Evolutionary conservation across 2,797 vertebrate species (phyloP), one percentile per base, ranked within the genome.

Genomic region (Pangasius mekongensis): DNA sequence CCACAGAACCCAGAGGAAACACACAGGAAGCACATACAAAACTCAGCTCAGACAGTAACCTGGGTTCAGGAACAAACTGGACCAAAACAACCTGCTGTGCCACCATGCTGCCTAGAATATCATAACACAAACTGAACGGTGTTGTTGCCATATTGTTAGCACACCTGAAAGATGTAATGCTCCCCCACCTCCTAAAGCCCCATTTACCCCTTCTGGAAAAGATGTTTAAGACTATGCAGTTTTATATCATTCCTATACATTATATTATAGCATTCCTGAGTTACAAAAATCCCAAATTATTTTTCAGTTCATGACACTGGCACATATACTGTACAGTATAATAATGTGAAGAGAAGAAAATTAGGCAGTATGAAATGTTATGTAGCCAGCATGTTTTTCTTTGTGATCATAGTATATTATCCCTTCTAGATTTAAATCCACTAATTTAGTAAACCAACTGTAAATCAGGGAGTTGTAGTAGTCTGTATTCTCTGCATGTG

Each of bases 161-260:
- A 73, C 69, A 73, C 36, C 13, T 73, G 36, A 43, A 73, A 73
- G 18, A 73, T 69, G 30, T 39, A 71, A 39, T 73, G 36, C 36
- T 43, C 20, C 6, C 67, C 33, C 30, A 66, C 18, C 13, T 30
- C n/a, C 13, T 30, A 8, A 47, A 47, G 43, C 7, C 43, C 43
- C 43, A 66, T 66, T 69, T 69, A 69, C n/a, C 64, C 64, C n/a
- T 66, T 69, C 67, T 69, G 14, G 33, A 69, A 69, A 69, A 36
- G 2, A 36, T 36, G 16, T 36, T 36, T 36, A 67, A 30, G 18
- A 22, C 69, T 66, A 62, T 30, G 7, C 10, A 47, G 43, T 47
- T 47, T 47, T 8, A 52, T 62, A 62, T 62, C 60, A 62, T 27
- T 62, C 24, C 24, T 24, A 62, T 24, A 24, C 60, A 62, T 62